Evolutionary conservation across 2,888 invertebrate species (phyloP).

Genomic region (Halictus quadricinctus): DNA sequence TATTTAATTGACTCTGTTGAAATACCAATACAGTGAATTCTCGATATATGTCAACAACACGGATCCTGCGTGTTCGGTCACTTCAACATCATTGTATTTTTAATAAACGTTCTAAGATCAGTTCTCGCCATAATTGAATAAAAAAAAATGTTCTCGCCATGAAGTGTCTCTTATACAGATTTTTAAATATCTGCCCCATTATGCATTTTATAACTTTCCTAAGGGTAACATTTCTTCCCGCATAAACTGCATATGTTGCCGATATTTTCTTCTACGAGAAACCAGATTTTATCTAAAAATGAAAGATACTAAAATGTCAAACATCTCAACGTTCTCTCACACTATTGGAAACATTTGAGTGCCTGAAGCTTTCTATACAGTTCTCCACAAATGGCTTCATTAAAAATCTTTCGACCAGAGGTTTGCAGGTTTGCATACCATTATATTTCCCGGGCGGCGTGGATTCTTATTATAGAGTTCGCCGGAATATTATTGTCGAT

Average conservation of each 20-base stretch:
- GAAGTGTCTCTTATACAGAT: neutral
- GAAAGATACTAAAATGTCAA: neutral
- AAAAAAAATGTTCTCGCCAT: neutral
- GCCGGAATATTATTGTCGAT: neutral
- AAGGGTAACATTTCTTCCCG: neutral
- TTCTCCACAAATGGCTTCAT: neutral
- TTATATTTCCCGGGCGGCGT: neutral
- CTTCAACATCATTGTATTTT: neutral
- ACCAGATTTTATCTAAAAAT: neutral
- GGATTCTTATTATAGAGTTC: neutral
- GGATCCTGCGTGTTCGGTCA: no score
- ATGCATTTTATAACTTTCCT: neutral
- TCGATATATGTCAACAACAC: no score
- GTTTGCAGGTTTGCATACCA: constrained; percentile 3
- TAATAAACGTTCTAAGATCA: neutral
- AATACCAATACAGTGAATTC: no score
- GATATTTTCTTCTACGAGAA: neutral
- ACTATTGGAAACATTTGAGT: neutral
- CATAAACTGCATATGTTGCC: neutral
- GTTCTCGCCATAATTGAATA: neutral
- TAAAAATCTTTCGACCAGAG: neutral
- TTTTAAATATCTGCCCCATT: neutral
- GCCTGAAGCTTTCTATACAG: neutral
- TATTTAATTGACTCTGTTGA: no score
- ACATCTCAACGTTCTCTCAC: neutral